Conservation (phyloP, 1,140 invertebrate species). For the Brachionus plicatilis region DNA sequence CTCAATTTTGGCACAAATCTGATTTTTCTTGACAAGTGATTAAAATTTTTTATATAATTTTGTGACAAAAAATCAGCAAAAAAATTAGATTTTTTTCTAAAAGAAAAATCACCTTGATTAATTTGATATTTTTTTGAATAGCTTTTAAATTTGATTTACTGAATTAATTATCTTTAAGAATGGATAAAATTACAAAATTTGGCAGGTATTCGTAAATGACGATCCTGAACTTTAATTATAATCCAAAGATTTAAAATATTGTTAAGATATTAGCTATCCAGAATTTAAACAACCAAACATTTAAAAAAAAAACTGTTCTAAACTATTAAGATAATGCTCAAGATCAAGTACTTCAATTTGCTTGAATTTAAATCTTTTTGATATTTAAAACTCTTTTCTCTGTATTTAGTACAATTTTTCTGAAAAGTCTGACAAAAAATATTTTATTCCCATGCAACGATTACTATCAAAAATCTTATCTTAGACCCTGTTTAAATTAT, state of each 20-base stretch:
- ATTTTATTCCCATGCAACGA: no score
- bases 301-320: background rate
- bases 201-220: background rate
- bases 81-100: background rate
- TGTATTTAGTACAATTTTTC: no score
- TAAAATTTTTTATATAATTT: background rate
- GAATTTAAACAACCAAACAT: no score
- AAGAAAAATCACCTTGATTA: background rate
- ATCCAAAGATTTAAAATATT: background rate
- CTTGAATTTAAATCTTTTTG: no score
- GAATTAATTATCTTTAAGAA: background rate
- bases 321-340: background rate
- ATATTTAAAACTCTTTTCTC: background rate
- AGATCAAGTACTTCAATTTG: background rate
- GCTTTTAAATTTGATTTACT: background rate
- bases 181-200: background rate
- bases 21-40: background rate
- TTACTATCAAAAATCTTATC: no score
- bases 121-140: background rate
- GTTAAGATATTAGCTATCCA: no score
- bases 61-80: background rate
- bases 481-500: no score
- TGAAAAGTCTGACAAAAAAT: no score
- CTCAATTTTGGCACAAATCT: background rate
- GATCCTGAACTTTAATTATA: background rate